A percentile compares a stretch with the other conserved stretches of the same genome.
Conservation (phyloP, 2,113 vertebrate genomes). For the Tangachromis dhanisi region DNA sequence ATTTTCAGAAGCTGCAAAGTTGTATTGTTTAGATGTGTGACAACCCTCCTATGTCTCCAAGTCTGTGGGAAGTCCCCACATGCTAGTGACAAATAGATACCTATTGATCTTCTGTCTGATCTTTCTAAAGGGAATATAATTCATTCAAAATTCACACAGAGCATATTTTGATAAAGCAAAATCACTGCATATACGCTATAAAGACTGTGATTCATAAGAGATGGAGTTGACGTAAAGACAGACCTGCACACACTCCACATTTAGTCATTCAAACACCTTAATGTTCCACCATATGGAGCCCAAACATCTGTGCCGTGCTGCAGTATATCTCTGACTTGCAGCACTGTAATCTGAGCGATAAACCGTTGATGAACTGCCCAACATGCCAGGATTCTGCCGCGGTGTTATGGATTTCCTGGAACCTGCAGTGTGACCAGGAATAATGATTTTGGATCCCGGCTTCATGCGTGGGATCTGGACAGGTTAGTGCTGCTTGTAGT, state of each 20-base stretch:
- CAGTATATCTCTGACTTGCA: neutral
- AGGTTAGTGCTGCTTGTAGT: conserved; percentile 36
- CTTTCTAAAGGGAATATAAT: neutral
- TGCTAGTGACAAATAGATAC: neutral
- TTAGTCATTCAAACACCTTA: neutral
- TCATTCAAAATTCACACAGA: neutral
- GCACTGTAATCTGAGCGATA: neutral
- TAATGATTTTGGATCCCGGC: conserved; percentile 33
- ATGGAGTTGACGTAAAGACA: neutral
- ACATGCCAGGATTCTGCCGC: neutral
- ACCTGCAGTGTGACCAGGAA: conserved; percentile 9
- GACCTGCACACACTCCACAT: neutral
- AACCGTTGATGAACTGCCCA: neutral
- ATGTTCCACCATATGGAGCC: neutral
- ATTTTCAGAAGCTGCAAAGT: neutral
- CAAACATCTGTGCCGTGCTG: neutral
- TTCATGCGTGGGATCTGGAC: conserved; percentile 8
- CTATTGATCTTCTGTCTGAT: neutral
- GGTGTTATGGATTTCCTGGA: conserved; percentile 24
- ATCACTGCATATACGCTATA: neutral
- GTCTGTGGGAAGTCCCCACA: neutral
- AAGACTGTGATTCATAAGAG: neutral
- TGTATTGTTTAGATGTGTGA: neutral
- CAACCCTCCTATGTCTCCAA: neutral
- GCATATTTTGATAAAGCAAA: neutral